Conservation (phyloP, 2,113 vertebrate species). For the Atherinomorus stipes region DNA sequence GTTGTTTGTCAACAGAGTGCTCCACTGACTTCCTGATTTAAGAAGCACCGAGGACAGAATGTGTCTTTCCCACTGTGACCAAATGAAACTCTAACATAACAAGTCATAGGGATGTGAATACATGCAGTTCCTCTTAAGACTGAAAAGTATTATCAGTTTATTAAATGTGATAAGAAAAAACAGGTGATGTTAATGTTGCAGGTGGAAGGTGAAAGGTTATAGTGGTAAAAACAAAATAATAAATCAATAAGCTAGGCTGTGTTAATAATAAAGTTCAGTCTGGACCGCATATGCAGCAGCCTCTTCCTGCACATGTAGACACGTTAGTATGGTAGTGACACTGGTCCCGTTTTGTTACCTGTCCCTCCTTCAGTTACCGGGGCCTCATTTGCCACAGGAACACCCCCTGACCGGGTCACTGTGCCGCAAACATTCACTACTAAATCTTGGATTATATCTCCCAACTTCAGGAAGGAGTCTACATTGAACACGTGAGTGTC, state of each 20-base stretch:
- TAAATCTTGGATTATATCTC: conserved; percentile 87
- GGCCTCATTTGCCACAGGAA: conserved; percentile 80
- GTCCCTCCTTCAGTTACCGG: conserved; percentile 86
- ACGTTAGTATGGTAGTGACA: conserved; percentile 75
- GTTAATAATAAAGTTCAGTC: conserved; percentile 67
- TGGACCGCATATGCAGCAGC: conserved; percentile 46
- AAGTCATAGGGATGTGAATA: conserved; percentile 10
- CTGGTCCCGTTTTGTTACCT: conserved; percentile 84
- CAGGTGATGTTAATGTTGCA: conserved; percentile 76
- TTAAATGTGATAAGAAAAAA: conserved; percentile 51
- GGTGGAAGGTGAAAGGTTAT: conserved; percentile 66
- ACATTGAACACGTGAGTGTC: conserved; percentile 87
- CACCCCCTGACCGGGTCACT: conserved; percentile 67
- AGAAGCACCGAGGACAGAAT: not conserved
- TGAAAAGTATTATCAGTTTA: conserved; percentile 41
- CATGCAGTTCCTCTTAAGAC: conserved; percentile 65
- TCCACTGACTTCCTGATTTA: not conserved
- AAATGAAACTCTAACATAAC: conserved; percentile 10
- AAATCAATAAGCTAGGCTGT: conserved; percentile 9
- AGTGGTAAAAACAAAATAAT: conserved; percentile 55
- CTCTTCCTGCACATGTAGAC: conserved; percentile 58
- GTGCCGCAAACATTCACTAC: conserved; percentile 84
- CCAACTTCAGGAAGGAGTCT: conserved; percentile 87
- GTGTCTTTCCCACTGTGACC: not conserved
- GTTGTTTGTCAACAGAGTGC: not conserved